Base-by-base conservation (phyloP, 2,797 vertebrate genomes). In the Pristis pectinata region DNA sequence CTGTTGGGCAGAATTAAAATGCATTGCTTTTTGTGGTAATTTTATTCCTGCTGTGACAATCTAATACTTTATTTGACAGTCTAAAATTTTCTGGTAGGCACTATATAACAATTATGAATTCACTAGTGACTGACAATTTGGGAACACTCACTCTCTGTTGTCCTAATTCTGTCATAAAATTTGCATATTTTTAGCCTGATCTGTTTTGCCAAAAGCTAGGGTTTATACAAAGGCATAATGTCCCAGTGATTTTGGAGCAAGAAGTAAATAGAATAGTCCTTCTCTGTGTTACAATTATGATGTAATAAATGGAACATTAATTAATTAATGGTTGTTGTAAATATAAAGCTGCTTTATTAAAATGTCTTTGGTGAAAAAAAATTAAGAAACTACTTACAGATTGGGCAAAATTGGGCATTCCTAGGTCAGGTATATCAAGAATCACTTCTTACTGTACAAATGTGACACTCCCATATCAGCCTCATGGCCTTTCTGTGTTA, bases 121-220 rank as follows among this genome's bases (percentile, higher is more conserved):
- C 87, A 67, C 87, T 67, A 67, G 87, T 67, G 87, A 91, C 87
- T 91, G 87, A 91, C 87, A 91, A 91, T 91, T 91, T 91, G 87
- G 87, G 87, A 91, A 91, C 61, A 41, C 61, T 91, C 87, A 91
- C 87, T 91, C 87, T 91, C 87, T 91, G 59, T 91, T 91, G 87
- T 91, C 87, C 87, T 91, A 91, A 91, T 91, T 91, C 87, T 91
- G 87, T 91, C 87, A 91, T 41, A 91, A 91, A 91, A 91, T 91
- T 91, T 91, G 87, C 87, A 91, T 67, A 91, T 91, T 91, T 91
- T 91, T 91, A 91, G 59, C 61, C 87, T 91, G 87, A 91, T 91
- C 61, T 91, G 87, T 91, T 91, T 91, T 91, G 87, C 87, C 87
- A 91, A 91, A 67, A 91, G 61, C 59, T 41, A 91, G n/a, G n/a